Evolutionary conservation across 2,797 vertebrate genomes (phyloP).

Genomic region (Oryzias sinensis): DNA sequence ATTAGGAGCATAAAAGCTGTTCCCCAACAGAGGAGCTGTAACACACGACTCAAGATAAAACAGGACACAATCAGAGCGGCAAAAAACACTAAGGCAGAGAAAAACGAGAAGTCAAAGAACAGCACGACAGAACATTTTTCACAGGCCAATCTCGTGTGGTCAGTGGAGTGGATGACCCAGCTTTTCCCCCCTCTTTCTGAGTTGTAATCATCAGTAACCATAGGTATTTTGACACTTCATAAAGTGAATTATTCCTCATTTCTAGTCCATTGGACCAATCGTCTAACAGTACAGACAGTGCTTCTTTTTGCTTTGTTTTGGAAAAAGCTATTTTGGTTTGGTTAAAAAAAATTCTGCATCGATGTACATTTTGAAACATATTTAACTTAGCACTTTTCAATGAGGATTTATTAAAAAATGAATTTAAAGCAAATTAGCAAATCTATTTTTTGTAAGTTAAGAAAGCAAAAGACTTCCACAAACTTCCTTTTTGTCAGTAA

Average conservation of each 20-base stretch:
- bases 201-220: conserved; percentile 66
- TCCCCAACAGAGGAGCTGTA: background rate
- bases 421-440: too few species aligned
- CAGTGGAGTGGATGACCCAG: conserved; percentile 62
- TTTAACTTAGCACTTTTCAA: background rate
- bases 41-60: background rate
- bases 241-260: conserved; percentile 70
- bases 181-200: conserved; percentile 31
- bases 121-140: conserved; percentile 12
- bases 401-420: background rate
- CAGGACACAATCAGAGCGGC: background rate
- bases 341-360: background rate
- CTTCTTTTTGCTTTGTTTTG: conserved; percentile 2
- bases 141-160: conserved; percentile 26
- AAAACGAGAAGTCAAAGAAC: conserved; percentile 8
- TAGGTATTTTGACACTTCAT: conserved; percentile 60
- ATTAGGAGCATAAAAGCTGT: background rate
- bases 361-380: background rate
- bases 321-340: background rate
- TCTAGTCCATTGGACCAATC: conserved; percentile 45
- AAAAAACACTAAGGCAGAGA: background rate
- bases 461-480: too few species aligned
- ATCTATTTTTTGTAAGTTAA: too few species aligned
- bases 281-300: conserved; percentile 21
- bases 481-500: too few species aligned